Evolutionary conservation across 2,888 invertebrate species (phyloP).

Genomic region (Agrypnus murinus): DNA sequence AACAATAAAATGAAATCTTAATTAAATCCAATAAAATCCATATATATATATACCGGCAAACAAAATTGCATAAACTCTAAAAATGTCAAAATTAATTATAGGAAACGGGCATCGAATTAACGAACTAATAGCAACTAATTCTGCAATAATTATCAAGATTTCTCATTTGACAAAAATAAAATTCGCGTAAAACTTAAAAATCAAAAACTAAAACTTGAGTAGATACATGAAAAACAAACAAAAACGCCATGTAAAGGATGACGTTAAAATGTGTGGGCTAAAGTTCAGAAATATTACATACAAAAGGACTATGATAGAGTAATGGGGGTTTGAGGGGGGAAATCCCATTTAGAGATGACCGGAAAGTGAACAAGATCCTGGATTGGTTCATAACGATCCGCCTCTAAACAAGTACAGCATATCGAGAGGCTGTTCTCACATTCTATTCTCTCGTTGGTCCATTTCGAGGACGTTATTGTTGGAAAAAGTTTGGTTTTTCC

Average conservation of each 20-base stretch:
- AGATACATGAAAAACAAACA: too few relatives aligned
- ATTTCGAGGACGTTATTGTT: conserved; percentile 30
- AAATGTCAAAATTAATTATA: too few relatives aligned
- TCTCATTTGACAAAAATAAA: too few relatives aligned
- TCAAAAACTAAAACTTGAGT: too few relatives aligned
- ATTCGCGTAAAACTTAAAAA: too few relatives aligned
- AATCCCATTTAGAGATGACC: conserved; percentile 53
- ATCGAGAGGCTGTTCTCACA: conserved; percentile 57
- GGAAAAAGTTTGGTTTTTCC: conserved; percentile 22
- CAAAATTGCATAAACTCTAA: too few relatives aligned
- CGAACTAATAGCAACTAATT: too few relatives aligned
- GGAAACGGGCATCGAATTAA: too few relatives aligned
- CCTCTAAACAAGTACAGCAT: conserved; percentile 55
- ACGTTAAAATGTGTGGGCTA: conserved; percentile 27
- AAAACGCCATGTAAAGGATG: conserved; percentile 1
- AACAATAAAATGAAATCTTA: too few relatives aligned
- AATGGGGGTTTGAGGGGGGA: conserved; percentile 32
- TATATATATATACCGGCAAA: too few relatives aligned
- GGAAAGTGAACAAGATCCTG: conserved; percentile 53
- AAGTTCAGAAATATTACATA: conserved; percentile 28
- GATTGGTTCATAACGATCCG: conserved; percentile 58
- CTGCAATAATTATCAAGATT: too few relatives aligned
- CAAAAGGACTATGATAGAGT: conserved; percentile 23
- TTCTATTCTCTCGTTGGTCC: conserved; percentile 57
- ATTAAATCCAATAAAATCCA: too few relatives aligned